A percentile compares a stretch with the other conserved stretches of the same genome.
Evolutionary conservation across 2,113 vertebrate species (phyloP).

Genomic region (Promerops cafer): DNA sequence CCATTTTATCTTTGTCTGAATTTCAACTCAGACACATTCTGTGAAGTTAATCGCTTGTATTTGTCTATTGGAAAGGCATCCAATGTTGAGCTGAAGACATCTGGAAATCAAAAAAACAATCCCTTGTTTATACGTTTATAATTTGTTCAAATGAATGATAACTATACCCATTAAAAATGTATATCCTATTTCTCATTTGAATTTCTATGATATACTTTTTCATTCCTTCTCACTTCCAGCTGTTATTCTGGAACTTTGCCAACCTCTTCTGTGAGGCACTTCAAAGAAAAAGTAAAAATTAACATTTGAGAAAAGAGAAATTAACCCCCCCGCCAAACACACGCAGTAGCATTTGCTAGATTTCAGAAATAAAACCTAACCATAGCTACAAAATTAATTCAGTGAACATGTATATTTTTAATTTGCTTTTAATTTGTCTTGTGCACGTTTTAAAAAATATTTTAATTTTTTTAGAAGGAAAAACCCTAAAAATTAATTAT

Average conservation of each 20-base stretch:
- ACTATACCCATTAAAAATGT: constrained; percentile 42
- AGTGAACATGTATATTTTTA: background rate
- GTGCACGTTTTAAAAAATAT: accelerated
- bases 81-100: background rate
- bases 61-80: constrained; percentile 20
- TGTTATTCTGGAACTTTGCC: constrained; percentile 55
- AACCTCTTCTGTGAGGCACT: constrained; percentile 4
- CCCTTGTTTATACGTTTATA: constrained; percentile 15
- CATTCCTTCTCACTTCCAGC: constrained; percentile 44
- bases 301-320: background rate
- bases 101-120: constrained; percentile 40
- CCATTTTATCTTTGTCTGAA: background rate
- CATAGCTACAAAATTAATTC: background rate
- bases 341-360: background rate
- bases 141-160: constrained; percentile 52
- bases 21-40: background rate
- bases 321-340: accelerated
- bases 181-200: constrained; percentile 53
- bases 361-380: background rate
- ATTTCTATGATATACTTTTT: constrained; percentile 37
- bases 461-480: background rate
- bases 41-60: background rate
- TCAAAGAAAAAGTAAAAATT: background rate
- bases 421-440: background rate
- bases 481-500: background rate